phyloP scores from a whole-genome alignment of 2,113 vertebrate genomes.

The Scomber japonicus region DNA sequence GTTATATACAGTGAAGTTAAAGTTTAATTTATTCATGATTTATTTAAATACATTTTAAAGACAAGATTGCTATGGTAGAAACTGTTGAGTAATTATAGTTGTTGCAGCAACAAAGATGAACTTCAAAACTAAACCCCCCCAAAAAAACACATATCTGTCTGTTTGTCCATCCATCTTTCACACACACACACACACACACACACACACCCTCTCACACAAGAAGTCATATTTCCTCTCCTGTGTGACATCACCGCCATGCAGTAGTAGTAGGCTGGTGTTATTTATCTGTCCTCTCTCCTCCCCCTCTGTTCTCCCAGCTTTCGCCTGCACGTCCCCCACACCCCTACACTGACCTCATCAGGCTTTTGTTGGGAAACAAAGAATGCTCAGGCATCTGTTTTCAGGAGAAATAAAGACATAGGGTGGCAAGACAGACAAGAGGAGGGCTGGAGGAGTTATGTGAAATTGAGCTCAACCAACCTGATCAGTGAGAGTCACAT shows the following conservation, averaged over 20 bases:
- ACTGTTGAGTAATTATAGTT: neutral
- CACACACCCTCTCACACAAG: neutral
- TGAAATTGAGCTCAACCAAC: constrained; percentile 31
- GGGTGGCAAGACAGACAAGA: constrained; percentile 50
- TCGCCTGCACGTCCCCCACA: constrained; percentile 52
- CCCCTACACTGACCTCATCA: constrained; percentile 77
- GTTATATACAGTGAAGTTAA: neutral
- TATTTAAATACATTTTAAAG: too few species aligned
- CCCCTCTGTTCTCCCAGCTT: constrained; percentile 59
- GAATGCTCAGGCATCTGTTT: constrained; percentile 81
- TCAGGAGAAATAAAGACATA: constrained; percentile 78
- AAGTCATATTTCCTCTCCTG: constrained; percentile 31
- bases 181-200: neutral
- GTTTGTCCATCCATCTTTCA: neutral
- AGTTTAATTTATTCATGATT: too few species aligned
- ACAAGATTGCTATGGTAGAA: neutral
- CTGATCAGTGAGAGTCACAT: constrained; percentile 33
- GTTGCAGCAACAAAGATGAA: too few species aligned
- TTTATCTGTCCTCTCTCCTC: constrained; percentile 45
- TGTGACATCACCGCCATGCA: constrained; percentile 48
- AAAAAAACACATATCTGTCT: neutral
- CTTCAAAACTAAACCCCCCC: neutral
- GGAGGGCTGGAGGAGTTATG: constrained; percentile 35
- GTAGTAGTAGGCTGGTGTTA: constrained; percentile 27
- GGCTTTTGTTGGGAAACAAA: constrained; percentile 84